These are phyloP conservation scores for Drosophila nebulosa DNA, from an alignment of 1,140 invertebrate genomes.

Conservation along the genomic window DNA sequence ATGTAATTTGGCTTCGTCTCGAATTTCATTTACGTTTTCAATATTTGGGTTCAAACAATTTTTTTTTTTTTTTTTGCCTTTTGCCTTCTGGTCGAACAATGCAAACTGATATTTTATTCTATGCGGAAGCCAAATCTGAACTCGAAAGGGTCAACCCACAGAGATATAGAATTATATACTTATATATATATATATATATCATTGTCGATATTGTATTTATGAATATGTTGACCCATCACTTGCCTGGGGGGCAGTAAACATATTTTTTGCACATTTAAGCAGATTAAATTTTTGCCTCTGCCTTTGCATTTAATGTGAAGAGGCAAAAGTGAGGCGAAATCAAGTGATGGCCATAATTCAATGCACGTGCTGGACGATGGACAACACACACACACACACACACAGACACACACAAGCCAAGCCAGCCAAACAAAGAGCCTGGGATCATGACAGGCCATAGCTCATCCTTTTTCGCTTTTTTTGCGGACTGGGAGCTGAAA, in stretches of 20 bases:
- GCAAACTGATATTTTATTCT: neutral
- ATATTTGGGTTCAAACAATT: neutral
- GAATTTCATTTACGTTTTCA: slow-evolving; percentile 21
- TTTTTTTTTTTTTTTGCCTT: no score
- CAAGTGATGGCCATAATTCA: slow-evolving; percentile 45
- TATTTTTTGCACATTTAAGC: neutral
- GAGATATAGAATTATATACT: neutral
- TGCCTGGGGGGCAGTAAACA: neutral
- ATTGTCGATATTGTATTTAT: slow-evolving; percentile 15
- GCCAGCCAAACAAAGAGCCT: slow-evolving; percentile 34
- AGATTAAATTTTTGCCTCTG: slow-evolving; percentile 35
- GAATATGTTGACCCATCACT: slow-evolving; percentile 34
- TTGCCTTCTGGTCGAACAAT: neutral
- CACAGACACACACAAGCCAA: neutral
- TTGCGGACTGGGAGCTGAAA: slow-evolving; percentile 12
- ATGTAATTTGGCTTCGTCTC: slow-evolving; percentile 37
- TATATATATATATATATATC: neutral
- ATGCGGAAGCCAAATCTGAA: slow-evolving; percentile 34
- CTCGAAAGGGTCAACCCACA: slow-evolving; percentile 31
- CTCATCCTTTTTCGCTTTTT: neutral
- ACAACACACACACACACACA: slow-evolving; percentile 1
- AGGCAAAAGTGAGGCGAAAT: slow-evolving; percentile 16
- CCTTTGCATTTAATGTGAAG: slow-evolving; percentile 9
- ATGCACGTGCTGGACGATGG: slow-evolving; percentile 37
- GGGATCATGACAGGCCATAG: neutral